phyloP scores from a whole-genome alignment of 2,888 invertebrate species.

The Agonopterix arenella region DNA sequence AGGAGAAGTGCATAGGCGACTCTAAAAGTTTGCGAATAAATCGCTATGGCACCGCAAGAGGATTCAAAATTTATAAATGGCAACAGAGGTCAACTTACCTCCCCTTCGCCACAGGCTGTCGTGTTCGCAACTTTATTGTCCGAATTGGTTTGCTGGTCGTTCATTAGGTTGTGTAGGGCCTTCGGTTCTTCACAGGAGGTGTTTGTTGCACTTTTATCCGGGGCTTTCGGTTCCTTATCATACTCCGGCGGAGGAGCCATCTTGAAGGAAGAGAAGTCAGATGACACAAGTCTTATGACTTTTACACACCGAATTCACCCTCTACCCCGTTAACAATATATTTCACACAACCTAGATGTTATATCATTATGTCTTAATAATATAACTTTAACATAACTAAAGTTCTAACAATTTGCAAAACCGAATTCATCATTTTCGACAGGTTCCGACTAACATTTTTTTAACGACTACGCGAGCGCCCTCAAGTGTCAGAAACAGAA shows the following conservation, averaged over 20 bases:
- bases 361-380: constrained; percentile 44
- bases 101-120: constrained; percentile 49
- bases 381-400: constrained; percentile 50
- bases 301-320: constrained; percentile 62
- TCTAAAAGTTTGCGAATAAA: background rate
- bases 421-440: constrained; percentile 67
- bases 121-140: constrained; percentile 54
- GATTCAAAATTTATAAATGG: constrained; percentile 40
- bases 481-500: constrained; percentile 23
- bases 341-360: constrained; percentile 50
- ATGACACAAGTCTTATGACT: constrained; percentile 77
- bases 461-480: constrained; percentile 48
- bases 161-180: constrained; percentile 54
- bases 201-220: constrained; percentile 78
- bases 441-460: constrained; percentile 62
- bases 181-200: constrained; percentile 66
- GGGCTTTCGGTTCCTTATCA: constrained; percentile 85
- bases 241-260: constrained; percentile 89
- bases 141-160: constrained; percentile 57
- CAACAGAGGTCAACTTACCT: constrained; percentile 63
- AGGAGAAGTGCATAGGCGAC: background rate
- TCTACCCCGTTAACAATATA: constrained; percentile 40
- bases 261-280: constrained; percentile 78
- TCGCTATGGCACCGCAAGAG: constrained; percentile 6
- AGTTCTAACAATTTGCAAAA: constrained; percentile 61